Base-by-base conservation (phyloP, 2,888 invertebrate species). In the Shargacucullia verbasci region DNA sequence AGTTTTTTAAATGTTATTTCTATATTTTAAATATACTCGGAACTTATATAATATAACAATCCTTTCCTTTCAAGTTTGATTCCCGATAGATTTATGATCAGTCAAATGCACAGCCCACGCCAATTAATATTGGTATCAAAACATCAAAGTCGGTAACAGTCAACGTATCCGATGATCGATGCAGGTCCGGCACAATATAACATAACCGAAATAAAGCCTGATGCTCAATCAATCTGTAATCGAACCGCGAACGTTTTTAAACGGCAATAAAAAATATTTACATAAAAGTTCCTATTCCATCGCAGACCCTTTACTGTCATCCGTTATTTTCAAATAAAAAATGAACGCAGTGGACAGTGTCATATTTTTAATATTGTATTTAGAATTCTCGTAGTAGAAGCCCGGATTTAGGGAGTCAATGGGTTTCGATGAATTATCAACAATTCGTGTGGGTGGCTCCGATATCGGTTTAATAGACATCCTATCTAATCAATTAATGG, bases 401-500 rank as follows among this genome's bases (percentile, higher is more conserved):
- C 20, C 43, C 15, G 9, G 2, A 61, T 69, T 76, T 56, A 55
- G 60, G 64, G 35, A 69, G 75, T 69, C 63, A 52, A 35, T 56
- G 41, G 43, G 37, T 53, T 64, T 59, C 27, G 40, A 46, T 52
- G 37, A 71, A 59, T 56, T 62, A 59, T 52, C 70, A 62, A 59
- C 34, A 40, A 61, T 66, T 71, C 59, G 76, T 76, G 86, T 89
- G 87, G 89, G 89, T 84, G 87, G 87, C 67, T 70, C 48, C 61
- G 78, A 82, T 86, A 85, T 85, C 81, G 80, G 79, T 81, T 81
- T 81, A 87, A 85, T 86, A 84, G 83, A 59, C 62, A 66, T 70
- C 76, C 76, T 86, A 91, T 92, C 91, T 91, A 87, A 91, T 91
- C 90, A 82, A 68, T 78, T 90, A 92, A 91, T 91, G 90, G 88